Conservation (phyloP, 2,113 vertebrate species). For the Salvelinus fontinalis region DNA sequence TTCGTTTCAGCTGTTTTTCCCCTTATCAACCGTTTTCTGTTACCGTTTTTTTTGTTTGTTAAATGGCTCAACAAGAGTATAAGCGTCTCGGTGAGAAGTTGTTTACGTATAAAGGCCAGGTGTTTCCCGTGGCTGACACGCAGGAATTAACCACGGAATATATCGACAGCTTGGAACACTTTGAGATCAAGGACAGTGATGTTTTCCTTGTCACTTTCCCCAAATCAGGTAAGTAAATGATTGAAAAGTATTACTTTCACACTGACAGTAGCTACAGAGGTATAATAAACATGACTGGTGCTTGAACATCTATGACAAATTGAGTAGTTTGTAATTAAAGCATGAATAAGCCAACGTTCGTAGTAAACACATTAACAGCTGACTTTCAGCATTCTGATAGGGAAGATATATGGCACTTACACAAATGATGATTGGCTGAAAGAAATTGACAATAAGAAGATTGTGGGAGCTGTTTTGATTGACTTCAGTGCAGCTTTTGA, state of each 20-base stretch:
- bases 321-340: too few species aligned
- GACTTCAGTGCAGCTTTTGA: too few species aligned
- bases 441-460: too few species aligned
- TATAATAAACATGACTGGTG: not conserved
- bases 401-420: too few species aligned
- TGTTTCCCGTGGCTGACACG: not conserved
- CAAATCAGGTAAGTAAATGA: conserved; percentile 62
- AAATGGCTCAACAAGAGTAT: conserved; percentile 41
- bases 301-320: too few species aligned
- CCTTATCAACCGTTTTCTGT: too few species aligned
- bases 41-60: not conserved
- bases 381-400: too few species aligned
- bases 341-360: too few species aligned
- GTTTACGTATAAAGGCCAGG: conserved; percentile 48
- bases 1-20: too few species aligned
- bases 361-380: too few species aligned
- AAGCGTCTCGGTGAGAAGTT: conserved; percentile 34
- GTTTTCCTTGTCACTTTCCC: conserved; percentile 62
- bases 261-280: not conserved
- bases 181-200: conserved; percentile 65
- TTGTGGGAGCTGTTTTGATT: too few species aligned
- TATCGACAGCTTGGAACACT: conserved; percentile 51
- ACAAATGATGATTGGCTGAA: too few species aligned
- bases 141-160: conserved; percentile 21
- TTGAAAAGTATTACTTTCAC: not conserved